Conservation (phyloP, 2,113 vertebrate genomes). For the Osmerus mordax region DNA sequence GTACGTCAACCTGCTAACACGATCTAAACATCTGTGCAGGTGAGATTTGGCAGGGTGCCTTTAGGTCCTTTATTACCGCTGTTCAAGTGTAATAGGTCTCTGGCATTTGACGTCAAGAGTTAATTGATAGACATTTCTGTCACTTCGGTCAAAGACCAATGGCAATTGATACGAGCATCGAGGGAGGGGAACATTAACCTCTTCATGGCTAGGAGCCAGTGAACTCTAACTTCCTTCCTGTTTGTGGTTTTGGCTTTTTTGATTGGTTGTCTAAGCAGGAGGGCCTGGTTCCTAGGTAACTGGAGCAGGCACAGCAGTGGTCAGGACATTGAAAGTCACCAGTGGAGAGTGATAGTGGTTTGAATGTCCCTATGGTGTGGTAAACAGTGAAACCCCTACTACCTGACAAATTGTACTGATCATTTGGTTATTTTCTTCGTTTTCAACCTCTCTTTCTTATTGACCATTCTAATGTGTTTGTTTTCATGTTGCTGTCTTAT, state of each 20-base stretch:
- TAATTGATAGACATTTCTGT: no score
- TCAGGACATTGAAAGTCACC: constrained; percentile 26
- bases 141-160: no score
- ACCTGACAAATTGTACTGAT: constrained; percentile 2
- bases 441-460: background rate
- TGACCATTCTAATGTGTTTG: background rate
- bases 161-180: no score
- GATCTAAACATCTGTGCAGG: constrained; percentile 22
- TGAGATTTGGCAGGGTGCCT: background rate
- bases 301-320: constrained; percentile 15
- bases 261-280: constrained; percentile 18
- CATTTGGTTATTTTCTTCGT: background rate
- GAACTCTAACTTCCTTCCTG: constrained; percentile 13
- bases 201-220: background rate
- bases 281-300: constrained; percentile 37
- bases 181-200: no score
- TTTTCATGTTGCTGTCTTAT: background rate
- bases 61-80: background rate
- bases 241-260: constrained; percentile 19
- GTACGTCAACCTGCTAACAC: constrained; percentile 14
- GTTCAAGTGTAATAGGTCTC: no score
- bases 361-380: constrained; percentile 9
- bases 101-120: no score
- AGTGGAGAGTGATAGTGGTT: constrained; percentile 13
- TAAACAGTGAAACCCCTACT: background rate